A percentile compares a stretch with the other conserved stretches of the same genome.
These are phyloP conservation scores for Calameuta filiformis DNA, from an alignment of 2,888 invertebrate species.

Conservation along the genomic window DNA sequence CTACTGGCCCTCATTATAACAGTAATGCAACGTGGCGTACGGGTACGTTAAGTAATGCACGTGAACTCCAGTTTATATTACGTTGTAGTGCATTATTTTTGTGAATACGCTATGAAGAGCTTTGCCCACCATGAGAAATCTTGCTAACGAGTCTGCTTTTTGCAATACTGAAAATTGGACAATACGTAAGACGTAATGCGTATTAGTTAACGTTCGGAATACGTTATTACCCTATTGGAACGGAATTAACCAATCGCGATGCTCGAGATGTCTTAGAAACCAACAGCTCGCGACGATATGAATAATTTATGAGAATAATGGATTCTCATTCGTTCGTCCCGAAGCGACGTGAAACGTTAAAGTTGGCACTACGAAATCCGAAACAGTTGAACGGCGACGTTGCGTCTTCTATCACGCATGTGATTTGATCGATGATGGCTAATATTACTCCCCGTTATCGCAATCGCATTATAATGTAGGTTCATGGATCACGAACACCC, in stretches of 20 bases:
- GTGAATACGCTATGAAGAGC: neutral
- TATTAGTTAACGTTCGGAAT: neutral
- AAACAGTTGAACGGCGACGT: neutral
- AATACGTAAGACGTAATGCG: neutral
- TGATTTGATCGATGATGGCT: slow-evolving; percentile 19
- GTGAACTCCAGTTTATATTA: slow-evolving; percentile 5
- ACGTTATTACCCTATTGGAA: neutral
- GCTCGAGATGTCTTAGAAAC: neutral
- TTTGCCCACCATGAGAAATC: neutral
- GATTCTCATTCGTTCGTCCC: neutral
- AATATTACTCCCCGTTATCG: slow-evolving; percentile 22
- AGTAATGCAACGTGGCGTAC: slow-evolving; percentile 20
- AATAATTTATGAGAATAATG: slow-evolving; percentile 2
- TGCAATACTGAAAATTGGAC: neutral
- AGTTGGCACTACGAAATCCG: neutral
- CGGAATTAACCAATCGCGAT: neutral
- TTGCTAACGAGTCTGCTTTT: neutral
- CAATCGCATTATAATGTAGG: slow-evolving; percentile 21
- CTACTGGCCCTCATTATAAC: slow-evolving; percentile 24
- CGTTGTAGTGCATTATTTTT: neutral
- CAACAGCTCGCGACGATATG: neutral
- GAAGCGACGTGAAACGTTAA: neutral
- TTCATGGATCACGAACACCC: slow-evolving; percentile 15
- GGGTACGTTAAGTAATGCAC: slow-evolving; percentile 10
- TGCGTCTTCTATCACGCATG: slow-evolving; percentile 13